Evolutionary conservation across 1,140 invertebrate species (phyloP), one percentile per base, ranked within the genome.

Genomic region (Conopomorpha cramerella): DNA sequence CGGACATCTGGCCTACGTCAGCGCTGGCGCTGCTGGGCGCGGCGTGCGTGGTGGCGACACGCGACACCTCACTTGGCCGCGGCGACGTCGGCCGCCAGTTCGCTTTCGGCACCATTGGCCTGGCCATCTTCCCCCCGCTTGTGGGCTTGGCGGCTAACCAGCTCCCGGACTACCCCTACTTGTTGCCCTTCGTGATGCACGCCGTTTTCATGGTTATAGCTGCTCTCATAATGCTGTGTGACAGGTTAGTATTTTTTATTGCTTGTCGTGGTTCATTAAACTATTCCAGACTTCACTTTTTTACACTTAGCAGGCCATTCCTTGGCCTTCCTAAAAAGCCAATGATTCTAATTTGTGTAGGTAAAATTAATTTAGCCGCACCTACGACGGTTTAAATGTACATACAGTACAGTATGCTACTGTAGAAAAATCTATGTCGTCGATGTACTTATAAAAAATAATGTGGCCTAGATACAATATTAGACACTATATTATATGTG

Each of bases 71-170:
- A 0, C 81, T 87, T 15, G 87, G 89, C 4, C 81, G 88, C 6
- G 88, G 89, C 0, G 88, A 91, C 51, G 88, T 91, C 10, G 90
- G 90, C 6, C 81, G 86, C n/a, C 88, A 92, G 60, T 74, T 91
- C 30, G 86, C 86, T 0, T 89, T 85, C 51, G 90, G 89, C 2
- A 85, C 87, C 4, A 57, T 92, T 2, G 88, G 88, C 12, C 82
- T 89, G 38, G 86, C 86, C 1, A 57, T 87, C 10, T 83, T 89
- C 47, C 87, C 89, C 1, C 83, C 88, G 0, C 59, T 91, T 2
- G 80, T 84, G 18, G 87, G 87, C 1, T 42, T 81, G 18, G 63
- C 84, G n/a, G 50, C 58, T 11, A 42, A 55, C 17, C 33, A 49
- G n/a, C 60, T 72, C 51, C 49, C 68, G 1, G 56, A 60, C 2